A percentile compares a stretch with the other conserved stretches of the same genome.
Conservation (phyloP, 1,140 invertebrate genomes). For the Lepidotrigona ventralis region DNA sequence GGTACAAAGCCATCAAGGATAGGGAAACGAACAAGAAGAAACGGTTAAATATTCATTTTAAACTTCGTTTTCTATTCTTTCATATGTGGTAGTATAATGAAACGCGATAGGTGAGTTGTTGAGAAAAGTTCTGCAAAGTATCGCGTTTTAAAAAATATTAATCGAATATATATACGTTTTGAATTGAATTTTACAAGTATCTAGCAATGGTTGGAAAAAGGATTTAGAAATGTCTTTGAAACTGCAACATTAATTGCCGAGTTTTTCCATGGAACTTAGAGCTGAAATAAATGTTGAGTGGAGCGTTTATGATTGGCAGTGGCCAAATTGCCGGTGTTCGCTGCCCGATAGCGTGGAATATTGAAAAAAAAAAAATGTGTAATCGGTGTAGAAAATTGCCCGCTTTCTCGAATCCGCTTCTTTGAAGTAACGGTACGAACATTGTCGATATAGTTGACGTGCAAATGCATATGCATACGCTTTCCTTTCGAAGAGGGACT, state of each 20-base stretch:
- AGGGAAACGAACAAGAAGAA: background rate
- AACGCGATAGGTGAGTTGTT: background rate
- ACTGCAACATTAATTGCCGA: background rate
- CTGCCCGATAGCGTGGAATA: background rate
- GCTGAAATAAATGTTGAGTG: background rate
- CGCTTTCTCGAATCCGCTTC: slow-evolving; percentile 30
- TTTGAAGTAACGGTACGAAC: slow-evolving; percentile 20
- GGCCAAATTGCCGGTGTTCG: background rate
- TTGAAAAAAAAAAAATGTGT: background rate
- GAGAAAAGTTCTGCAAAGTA: background rate
- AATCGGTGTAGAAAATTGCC: slow-evolving; percentile 34
- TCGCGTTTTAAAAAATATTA: background rate
- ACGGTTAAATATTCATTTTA: too few relatives aligned
- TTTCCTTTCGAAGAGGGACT: slow-evolving; percentile 12
- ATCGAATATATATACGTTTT: background rate
- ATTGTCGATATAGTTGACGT: slow-evolving; percentile 18
- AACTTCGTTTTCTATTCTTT: background rate
- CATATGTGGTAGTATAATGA: too few relatives aligned
- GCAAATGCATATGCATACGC: slow-evolving; percentile 10
- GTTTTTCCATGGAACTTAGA: background rate
- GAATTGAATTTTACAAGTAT: background rate
- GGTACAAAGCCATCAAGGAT: background rate
- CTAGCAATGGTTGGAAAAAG: too few relatives aligned
- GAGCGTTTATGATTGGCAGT: too few relatives aligned
- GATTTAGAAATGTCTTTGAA: background rate